Conservation (phyloP, 1,140 invertebrate genomes). For the Lucilia cuprina region DNA sequence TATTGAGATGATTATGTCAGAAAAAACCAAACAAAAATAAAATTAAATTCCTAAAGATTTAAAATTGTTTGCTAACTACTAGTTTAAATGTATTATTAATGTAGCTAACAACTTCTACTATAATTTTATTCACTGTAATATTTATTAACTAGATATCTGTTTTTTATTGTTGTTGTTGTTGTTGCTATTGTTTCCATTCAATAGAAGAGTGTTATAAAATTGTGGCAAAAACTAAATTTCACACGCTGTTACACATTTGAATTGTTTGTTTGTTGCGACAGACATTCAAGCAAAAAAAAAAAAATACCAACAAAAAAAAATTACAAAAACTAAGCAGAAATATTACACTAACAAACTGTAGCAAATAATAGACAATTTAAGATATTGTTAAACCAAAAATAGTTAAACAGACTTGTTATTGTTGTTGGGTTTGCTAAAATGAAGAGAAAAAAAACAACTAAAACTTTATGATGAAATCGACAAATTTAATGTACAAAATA, state of each 20-base stretch:
- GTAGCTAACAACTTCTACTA: too few relatives aligned
- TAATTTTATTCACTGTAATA: too few relatives aligned
- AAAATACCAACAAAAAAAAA: not conserved
- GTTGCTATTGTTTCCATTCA: not conserved
- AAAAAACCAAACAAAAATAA: too few relatives aligned
- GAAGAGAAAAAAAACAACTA: not conserved
- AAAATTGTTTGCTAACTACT: too few relatives aligned
- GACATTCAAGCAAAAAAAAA: not conserved
- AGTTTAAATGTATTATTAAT: too few relatives aligned
- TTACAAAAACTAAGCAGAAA: not conserved
- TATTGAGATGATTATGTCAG: too few relatives aligned
- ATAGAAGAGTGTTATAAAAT: not conserved
- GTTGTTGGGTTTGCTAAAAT: not conserved
- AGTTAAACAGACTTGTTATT: not conserved
- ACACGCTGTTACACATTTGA: constrained; percentile 35
- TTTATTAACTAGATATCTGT: too few relatives aligned
- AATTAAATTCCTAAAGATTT: too few relatives aligned
- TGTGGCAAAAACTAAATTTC: constrained; percentile 17
- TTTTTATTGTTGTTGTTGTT: too few relatives aligned
- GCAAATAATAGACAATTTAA: constrained; percentile 2
- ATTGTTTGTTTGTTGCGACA: constrained; percentile 1
- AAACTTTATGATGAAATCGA: not conserved
- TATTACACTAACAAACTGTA: not conserved
- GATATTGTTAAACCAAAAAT: not conserved
- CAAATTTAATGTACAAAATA: not conserved